phyloP scores from a whole-genome alignment of 2,113 vertebrate genomes.

The Bolborhynchus lineola region DNA sequence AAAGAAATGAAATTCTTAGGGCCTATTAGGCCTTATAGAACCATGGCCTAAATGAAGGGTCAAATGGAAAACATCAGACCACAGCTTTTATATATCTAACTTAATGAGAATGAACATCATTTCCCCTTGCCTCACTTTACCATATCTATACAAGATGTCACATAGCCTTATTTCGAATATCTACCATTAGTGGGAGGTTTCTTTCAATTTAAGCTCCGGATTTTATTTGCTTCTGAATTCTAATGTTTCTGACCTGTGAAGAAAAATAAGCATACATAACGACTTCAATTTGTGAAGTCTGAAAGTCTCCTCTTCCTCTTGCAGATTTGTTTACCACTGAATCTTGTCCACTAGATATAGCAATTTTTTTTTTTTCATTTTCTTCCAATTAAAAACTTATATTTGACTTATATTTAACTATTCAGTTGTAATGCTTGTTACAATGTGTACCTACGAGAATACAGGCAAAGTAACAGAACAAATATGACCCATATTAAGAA shows the following conservation, averaged over 20 bases:
- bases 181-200: neutral
- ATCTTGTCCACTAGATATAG: neutral
- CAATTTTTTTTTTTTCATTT: neutral
- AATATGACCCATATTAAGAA: neutral
- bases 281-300: neutral
- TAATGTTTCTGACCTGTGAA: neutral
- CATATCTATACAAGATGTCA: neutral
- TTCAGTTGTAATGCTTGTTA: neutral
- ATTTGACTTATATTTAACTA: neutral
- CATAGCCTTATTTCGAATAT: neutral
- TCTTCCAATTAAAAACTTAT: neutral
- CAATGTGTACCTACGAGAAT: neutral
- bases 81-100: neutral
- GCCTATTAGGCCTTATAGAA: neutral
- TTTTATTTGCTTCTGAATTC: neutral
- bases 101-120: neutral
- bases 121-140: neutral
- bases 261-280: neutral
- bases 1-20: neutral
- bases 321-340: neutral
- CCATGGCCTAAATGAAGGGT: neutral
- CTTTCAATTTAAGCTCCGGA: neutral
- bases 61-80: neutral
- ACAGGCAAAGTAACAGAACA: neutral
- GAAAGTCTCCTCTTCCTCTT: neutral